Percentiles rank a stretch among this genome's conserved stretches.
Evolutionary conservation across 2,888 invertebrate genomes (phyloP).

Genomic region (Pristionchus arcanus): DNA sequence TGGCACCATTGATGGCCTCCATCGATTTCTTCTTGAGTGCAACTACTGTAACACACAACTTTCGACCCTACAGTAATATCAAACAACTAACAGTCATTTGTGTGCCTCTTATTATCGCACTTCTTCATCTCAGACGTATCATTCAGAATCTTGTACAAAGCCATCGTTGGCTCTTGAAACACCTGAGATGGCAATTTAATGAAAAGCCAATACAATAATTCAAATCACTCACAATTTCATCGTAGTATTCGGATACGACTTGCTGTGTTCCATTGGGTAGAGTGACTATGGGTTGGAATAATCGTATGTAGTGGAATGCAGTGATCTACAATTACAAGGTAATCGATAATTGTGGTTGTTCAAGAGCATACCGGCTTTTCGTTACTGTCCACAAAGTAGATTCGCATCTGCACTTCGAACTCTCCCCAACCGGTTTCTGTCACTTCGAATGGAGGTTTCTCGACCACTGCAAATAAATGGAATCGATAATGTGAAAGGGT

Average conservation of each 20-base stretch:
- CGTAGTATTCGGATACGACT: conserved; percentile 74
- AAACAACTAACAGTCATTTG: conserved; percentile 66
- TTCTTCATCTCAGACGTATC: conserved; percentile 59
- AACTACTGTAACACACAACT: conserved; percentile 61
- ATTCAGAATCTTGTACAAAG: conserved; percentile 64
- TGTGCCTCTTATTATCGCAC: conserved; percentile 62
- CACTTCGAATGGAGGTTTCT: conserved; percentile 96
- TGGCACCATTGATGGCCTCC: conserved; percentile 64
- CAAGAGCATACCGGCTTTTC: conserved; percentile 87
- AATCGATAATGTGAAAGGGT: conserved; percentile 22
- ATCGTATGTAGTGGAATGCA: conserved; percentile 72
- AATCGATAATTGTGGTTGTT: conserved; percentile 13
- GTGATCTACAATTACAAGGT: conserved; percentile 63
- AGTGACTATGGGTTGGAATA: conserved; percentile 69
- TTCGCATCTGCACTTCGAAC: conserved; percentile 97
- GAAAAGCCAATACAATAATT: conserved; percentile 7
- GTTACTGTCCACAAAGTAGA: conserved; percentile 96
- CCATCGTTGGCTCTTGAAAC: conserved; percentile 71
- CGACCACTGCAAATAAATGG: conserved; percentile 84
- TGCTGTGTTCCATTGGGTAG: conserved; percentile 63
- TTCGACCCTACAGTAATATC: not conserved
- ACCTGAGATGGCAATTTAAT: conserved; percentile 58
- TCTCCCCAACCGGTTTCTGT: conserved; percentile 99
- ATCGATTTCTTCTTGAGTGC: conserved; percentile 60
- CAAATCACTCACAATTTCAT: conserved; percentile 68